These are phyloP conservation scores for Heliconius ethilla DNA, from an alignment of 2,888 invertebrate species.

Conservation along the genomic window DNA sequence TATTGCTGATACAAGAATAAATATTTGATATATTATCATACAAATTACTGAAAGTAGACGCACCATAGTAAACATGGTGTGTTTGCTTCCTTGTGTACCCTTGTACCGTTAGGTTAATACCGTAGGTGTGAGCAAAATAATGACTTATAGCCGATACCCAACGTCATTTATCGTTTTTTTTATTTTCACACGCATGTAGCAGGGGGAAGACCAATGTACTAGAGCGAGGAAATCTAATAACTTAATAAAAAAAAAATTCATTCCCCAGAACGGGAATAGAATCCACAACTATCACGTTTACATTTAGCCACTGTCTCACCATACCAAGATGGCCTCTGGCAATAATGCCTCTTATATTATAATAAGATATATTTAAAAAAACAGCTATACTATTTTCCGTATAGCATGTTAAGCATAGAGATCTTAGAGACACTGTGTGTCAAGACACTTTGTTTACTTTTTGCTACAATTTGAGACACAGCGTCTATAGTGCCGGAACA, in stretches of 20 bases:
- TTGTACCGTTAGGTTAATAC: constrained; percentile 12
- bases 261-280: neutral
- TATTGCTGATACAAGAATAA: constrained; percentile 44
- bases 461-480: neutral
- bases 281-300: no score
- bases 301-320: no score
- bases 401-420: neutral
- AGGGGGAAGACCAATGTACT: neutral
- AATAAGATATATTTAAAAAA: no score
- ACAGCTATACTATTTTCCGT: no score
- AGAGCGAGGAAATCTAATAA: neutral
- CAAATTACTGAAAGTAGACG: constrained; percentile 53
- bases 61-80: constrained; percentile 36
- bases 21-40: constrained; percentile 54
- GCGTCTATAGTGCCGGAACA: neutral
- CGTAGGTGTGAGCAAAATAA: constrained; percentile 4
- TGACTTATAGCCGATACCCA: neutral
- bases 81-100: constrained; percentile 42
- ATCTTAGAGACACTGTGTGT: neutral
- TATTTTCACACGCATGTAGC: neutral
- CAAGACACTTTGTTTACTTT: neutral
- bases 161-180: neutral
- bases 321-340: no score
- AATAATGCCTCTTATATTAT: no score
- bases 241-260: neutral